A percentile compares a stretch with the other conserved stretches of the same genome.
phyloP scores from a whole-genome alignment of 2,888 invertebrate genomes.

The Andrena bucephala region DNA sequence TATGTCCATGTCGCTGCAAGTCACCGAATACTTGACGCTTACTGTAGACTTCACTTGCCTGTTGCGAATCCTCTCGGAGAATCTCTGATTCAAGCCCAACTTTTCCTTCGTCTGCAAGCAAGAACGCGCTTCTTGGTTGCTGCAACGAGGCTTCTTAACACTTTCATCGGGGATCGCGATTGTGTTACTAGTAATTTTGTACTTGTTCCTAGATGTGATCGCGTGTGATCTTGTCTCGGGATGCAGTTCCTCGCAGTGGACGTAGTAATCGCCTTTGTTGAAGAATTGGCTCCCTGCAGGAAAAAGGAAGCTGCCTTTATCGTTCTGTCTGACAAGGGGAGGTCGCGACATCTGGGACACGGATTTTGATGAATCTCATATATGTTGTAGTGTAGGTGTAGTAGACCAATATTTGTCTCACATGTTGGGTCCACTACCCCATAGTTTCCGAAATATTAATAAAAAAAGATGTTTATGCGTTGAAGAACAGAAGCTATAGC shows the following conservation, averaged over 20 bases:
- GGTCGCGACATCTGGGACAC: no score
- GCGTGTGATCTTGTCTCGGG: slow-evolving; percentile 40
- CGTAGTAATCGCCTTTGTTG: slow-evolving; percentile 74
- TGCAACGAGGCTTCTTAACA: no score
- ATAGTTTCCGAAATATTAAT: no score
- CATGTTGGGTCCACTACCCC: no score
- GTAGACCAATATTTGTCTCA: no score
- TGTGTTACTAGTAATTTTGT: slow-evolving; percentile 52
- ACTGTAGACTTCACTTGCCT: neutral
- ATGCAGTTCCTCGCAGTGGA: slow-evolving; percentile 71
- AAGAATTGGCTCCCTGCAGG: slow-evolving; percentile 44
- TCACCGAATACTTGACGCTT: slow-evolving; percentile 26
- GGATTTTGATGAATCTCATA: no score
- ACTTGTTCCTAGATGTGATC: slow-evolving; percentile 53
- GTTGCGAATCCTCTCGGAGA: neutral
- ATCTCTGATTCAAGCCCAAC: neutral
- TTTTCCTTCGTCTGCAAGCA: no score
- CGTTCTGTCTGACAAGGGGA: no score
- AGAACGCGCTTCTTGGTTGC: no score
- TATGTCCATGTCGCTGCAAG: slow-evolving; percentile 14
- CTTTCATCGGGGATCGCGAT: neutral
- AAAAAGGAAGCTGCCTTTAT: neutral
- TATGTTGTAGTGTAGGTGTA: no score
- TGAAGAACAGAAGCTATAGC: no score
- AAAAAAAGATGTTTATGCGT: no score